Conservation (phyloP, 2,113 vertebrate genomes). For the Ranitomeya variabilis region DNA sequence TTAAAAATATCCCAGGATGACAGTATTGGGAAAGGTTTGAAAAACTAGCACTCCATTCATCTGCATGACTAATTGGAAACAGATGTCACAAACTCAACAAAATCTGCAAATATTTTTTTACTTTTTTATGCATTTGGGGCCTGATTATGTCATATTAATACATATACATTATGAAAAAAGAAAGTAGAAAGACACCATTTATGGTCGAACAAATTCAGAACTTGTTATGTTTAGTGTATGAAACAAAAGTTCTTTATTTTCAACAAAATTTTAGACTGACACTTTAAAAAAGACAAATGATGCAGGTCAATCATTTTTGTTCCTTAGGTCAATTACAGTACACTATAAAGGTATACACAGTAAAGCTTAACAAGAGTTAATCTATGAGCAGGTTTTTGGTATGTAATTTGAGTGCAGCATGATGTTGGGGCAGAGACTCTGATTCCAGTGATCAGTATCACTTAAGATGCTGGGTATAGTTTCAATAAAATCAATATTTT, state of each 20-base stretch:
- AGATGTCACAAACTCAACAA: slow-evolving; percentile 35
- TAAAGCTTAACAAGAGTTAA: background rate
- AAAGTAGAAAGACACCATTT: background rate
- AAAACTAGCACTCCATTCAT: slow-evolving; percentile 41
- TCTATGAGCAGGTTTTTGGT: no score
- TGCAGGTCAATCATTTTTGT: background rate
- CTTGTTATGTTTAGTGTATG: background rate
- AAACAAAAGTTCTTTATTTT: background rate
- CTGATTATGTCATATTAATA: background rate
- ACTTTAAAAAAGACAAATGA: background rate
- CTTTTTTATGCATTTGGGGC: background rate
- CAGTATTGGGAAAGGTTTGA: slow-evolving; percentile 37
- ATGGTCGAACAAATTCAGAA: background rate
- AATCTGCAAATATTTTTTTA: slow-evolving; percentile 31
- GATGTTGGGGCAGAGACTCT: no score
- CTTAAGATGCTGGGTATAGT: no score
- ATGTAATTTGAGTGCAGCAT: no score
- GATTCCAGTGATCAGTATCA: no score
- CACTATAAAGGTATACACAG: background rate
- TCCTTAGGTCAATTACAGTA: background rate
- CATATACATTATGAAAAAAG: background rate
- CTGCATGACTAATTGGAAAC: slow-evolving; percentile 36
- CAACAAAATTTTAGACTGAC: background rate
- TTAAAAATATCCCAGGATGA: slow-evolving; percentile 48
- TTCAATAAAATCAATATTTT: no score